Evolutionary conservation across 37 sponge, comb jelly and placozoan genomes (phyloP).

Genomic region (Spongilla lacustris): DNA sequence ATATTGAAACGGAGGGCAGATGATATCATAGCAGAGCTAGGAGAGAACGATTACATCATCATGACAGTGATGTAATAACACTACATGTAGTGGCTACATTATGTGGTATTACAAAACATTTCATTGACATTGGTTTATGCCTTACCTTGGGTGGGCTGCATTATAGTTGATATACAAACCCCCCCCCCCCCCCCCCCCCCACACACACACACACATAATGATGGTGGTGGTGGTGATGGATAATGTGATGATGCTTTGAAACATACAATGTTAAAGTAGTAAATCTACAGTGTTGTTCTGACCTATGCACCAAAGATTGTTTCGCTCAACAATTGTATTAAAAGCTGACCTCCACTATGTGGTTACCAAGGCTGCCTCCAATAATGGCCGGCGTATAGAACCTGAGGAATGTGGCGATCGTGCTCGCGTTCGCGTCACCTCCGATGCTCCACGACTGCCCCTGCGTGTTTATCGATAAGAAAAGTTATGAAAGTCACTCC

Average conservation of each 20-base stretch:
- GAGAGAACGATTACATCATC: neutral
- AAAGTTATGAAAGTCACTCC: no score
- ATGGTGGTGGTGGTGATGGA: no score
- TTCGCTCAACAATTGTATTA: neutral
- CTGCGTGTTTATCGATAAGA: constrained; percentile 10
- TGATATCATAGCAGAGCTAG: constrained; percentile 76
- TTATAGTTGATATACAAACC: no score
- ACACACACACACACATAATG: no score
- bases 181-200: no score
- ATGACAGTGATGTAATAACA: neutral
- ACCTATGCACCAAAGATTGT: constrained; percentile 1
- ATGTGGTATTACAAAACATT: no score
- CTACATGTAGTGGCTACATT: no score
- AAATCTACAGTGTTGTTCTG: neutral
- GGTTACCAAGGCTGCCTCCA: constrained; percentile 74
- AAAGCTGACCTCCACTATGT: constrained; percentile 60
- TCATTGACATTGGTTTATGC: no score
- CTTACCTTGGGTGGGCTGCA: no score
- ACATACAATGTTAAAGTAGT: neutral
- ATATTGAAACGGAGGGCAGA: constrained; percentile 81
- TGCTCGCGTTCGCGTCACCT: constrained; percentile 66
- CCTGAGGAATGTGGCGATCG: constrained; percentile 67
- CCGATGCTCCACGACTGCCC: constrained; percentile 84
- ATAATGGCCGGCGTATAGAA: constrained; percentile 60
- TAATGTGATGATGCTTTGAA: no score